These are phyloP conservation scores for Aspidoscelis tigris DNA, from an alignment of 2,113 vertebrate species.

Conservation along the genomic window DNA sequence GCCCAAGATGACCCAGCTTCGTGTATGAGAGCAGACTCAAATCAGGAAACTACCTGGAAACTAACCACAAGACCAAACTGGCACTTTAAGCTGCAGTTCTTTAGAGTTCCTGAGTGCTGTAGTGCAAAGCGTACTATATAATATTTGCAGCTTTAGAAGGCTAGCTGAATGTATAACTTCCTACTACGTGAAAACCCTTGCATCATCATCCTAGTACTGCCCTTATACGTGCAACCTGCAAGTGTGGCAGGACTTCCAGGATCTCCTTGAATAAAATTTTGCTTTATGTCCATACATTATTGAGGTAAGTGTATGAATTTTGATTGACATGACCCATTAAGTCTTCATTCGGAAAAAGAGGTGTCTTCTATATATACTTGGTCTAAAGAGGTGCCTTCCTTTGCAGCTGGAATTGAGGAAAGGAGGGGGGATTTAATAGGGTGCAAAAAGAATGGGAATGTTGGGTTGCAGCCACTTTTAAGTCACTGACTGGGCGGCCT, in stretches of 20 bases:
- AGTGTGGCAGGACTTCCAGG: too few species aligned
- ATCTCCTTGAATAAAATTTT: not conserved
- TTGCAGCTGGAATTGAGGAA: not conserved
- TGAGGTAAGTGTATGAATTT: not conserved
- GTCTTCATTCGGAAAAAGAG: not conserved
- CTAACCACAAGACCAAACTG: too few species aligned
- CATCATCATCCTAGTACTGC: too few species aligned
- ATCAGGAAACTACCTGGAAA: too few species aligned
- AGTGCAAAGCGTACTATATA: slow-evolving; percentile 7
- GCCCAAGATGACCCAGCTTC: too few species aligned
- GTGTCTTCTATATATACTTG: not conserved
- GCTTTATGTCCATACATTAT: not conserved
- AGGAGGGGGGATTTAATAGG: too few species aligned
- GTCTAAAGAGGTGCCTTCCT: not conserved
- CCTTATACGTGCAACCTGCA: too few species aligned
- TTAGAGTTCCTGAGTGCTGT: not conserved
- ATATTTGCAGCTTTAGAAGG: slow-evolving; percentile 1
- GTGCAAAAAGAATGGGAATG: not conserved
- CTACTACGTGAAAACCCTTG: too few species aligned
- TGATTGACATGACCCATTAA: not conserved
- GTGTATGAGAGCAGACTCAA: too few species aligned
- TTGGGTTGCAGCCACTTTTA: not conserved
- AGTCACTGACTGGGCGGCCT: not conserved
- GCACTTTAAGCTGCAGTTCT: slow-evolving; percentile 4
- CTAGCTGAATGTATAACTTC: too few species aligned